Evolutionary conservation across 2,888 invertebrate species (phyloP), one percentile per base, ranked within the genome.

Genomic region (Chrysolina americana): DNA sequence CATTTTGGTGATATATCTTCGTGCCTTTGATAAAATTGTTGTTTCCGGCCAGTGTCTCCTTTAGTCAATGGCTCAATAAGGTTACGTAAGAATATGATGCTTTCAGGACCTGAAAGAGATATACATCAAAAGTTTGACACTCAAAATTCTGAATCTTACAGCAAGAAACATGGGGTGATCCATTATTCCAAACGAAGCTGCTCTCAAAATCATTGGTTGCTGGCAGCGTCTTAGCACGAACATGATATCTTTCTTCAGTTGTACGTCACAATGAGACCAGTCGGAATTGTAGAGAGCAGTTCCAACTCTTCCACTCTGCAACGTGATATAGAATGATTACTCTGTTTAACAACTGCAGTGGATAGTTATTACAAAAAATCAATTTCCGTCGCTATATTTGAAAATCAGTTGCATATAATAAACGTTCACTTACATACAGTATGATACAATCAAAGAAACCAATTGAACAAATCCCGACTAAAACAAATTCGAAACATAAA

Each of bases 81-180:
- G 73, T 73, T 13, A 77, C 68, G 41, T 77, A 77, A 8, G 77
- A 75, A 62, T 77, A 77, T 11, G 77, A 70, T 36, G 70, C 77
- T 41, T 77, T 77, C 53, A 75, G 17, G 41, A 77, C 73, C 75
- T 75, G 44, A 13, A 75, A 75, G 64, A 68, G 36, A 68, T 13
- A 63, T 53, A 53, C 17, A 41, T 41, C 9, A 19, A 23, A 66
- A 48, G 28, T 36, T 36, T 36, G 6, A 36, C 36, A 6, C 28
- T 36, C 36, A 6, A 8, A 36, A 36, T 48, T 23, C 10, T 13
- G 10, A n/a, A 64, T 11, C 59, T 63, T 70, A 77, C 77, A 41
- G 68, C 75, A 28, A 77, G 47, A 71, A 77, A 69, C 73, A 75
- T 71, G 5, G 71, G 59, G 50, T 73, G 71, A 28, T 73, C 68